These are phyloP conservation scores for Polyommatus icarus DNA, from an alignment of 2,888 invertebrate species.

Conservation along the genomic window DNA sequence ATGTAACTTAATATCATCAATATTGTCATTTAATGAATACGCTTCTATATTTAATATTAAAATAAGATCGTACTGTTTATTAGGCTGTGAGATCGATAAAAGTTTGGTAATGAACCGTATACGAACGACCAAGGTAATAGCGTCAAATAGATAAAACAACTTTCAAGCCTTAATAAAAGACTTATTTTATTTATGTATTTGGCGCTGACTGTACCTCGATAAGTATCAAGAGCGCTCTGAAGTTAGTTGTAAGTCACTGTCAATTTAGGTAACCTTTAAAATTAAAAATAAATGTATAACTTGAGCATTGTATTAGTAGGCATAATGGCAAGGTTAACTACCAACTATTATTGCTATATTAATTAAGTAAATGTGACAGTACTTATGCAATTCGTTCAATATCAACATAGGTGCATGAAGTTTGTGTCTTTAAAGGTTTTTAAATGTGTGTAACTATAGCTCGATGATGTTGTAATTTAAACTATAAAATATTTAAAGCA, in stretches of 20 bases:
- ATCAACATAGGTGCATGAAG: slow-evolving; percentile 15
- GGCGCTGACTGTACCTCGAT: slow-evolving; percentile 6
- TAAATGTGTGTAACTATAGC: neutral
- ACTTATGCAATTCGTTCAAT: slow-evolving; percentile 15
- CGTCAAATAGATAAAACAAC: slow-evolving; percentile 16
- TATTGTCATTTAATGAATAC: slow-evolving; percentile 36
- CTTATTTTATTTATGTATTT: slow-evolving; percentile 1
- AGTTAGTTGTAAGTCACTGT: neutral
- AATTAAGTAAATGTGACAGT: neutral
- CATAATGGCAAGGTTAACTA: neutral
- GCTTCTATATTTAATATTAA: slow-evolving; percentile 39
- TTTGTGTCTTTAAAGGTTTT: slow-evolving; percentile 18
- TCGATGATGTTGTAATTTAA: neutral
- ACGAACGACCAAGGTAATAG: neutral
- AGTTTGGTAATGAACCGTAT: neutral
- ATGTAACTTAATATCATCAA: slow-evolving; percentile 31
- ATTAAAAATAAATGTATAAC: neutral
- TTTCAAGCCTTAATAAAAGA: neutral
- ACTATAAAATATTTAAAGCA: neutral
- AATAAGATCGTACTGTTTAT: slow-evolving; percentile 35
- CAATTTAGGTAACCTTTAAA: neutral
- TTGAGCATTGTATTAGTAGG: neutral
- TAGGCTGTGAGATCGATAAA: slow-evolving; percentile 38
- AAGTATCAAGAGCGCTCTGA: neutral
- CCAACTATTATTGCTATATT: neutral